Percentiles rank a stretch among this genome's conserved stretches.
Conservation (phyloP, 2,888 invertebrate species). For the Erynnis tages region DNA sequence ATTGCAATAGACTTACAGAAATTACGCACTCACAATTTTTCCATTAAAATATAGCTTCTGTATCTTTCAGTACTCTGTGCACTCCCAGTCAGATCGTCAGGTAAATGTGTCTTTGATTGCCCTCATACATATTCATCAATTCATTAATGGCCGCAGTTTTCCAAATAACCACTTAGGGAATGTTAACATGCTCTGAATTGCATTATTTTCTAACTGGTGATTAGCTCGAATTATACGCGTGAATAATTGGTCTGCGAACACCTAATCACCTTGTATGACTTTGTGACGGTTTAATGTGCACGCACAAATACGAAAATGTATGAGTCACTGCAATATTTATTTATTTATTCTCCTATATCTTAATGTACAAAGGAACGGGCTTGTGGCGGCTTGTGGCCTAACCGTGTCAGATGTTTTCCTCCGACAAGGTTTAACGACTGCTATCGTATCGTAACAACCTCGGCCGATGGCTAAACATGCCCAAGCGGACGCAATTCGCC, state of each 20-base stretch:
- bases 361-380: no score
- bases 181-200: slow-evolving; percentile 22
- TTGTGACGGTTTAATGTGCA: background rate
- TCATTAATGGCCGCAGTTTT: slow-evolving; percentile 21
- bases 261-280: slow-evolving; percentile 6
- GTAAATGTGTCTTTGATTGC: slow-evolving; percentile 20
- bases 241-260: slow-evolving; percentile 22
- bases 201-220: slow-evolving; percentile 16
- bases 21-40: no score
- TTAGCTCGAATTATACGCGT: slow-evolving; percentile 8
- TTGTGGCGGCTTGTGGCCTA: no score
- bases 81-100: slow-evolving; percentile 10
- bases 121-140: slow-evolving; percentile 22
- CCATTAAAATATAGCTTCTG: background rate
- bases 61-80: background rate
- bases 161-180: slow-evolving; percentile 27
- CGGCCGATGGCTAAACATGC: no score
- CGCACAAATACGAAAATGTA: background rate
- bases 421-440: no score
- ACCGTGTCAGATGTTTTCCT: no score
- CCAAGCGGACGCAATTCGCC: no score
- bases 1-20: no score
- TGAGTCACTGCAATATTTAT: background rate
- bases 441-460: no score
- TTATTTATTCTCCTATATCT: no score